A percentile compares a stretch with the other conserved stretches of the same genome.
These are phyloP conservation scores for Chironomus tentans DNA, from an alignment of 2,888 invertebrate species.

Conservation along the genomic window DNA sequence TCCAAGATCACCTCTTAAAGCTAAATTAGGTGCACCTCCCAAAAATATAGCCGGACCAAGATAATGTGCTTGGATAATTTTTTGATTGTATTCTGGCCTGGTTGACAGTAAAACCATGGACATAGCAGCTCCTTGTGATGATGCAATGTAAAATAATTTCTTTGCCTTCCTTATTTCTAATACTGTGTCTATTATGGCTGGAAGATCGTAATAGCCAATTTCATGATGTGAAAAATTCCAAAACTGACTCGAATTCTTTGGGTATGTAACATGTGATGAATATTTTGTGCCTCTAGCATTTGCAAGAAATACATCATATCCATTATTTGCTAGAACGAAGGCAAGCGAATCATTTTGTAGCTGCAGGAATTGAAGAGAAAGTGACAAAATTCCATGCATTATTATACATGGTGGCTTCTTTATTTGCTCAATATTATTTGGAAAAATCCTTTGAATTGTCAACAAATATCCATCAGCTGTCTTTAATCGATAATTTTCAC, in stretches of 20 bases:
- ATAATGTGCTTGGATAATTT: conserved; percentile 1
- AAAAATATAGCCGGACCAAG: not conserved
- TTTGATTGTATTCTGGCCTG: conserved; percentile 49
- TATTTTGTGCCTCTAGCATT: conserved; percentile 42
- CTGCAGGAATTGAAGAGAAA: too few species aligned
- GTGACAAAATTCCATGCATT: too few species aligned
- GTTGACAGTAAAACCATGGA: conserved; percentile 57
- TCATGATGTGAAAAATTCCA: conserved; percentile 42
- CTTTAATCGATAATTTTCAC: too few species aligned
- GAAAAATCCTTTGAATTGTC: too few species aligned
- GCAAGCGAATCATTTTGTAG: conserved; percentile 27
- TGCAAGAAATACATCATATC: conserved; percentile 44
- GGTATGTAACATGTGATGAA: conserved; percentile 30
- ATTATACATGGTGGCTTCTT: too few species aligned
- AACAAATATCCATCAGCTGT: too few species aligned
- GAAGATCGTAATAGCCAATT: conserved; percentile 47
- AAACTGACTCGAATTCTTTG: not conserved
- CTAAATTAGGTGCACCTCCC: not conserved
- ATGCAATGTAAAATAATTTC: conserved; percentile 45
- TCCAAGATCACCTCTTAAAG: too few species aligned
- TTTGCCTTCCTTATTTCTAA: conserved; percentile 36
- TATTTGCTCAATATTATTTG: too few species aligned
- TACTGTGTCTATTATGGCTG: conserved; percentile 46
- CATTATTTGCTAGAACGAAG: conserved; percentile 40
- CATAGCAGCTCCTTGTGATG: conserved; percentile 58